phyloP scores from a whole-genome alignment of 2,888 invertebrate species.

The Tetranychus truncatus region DNA sequence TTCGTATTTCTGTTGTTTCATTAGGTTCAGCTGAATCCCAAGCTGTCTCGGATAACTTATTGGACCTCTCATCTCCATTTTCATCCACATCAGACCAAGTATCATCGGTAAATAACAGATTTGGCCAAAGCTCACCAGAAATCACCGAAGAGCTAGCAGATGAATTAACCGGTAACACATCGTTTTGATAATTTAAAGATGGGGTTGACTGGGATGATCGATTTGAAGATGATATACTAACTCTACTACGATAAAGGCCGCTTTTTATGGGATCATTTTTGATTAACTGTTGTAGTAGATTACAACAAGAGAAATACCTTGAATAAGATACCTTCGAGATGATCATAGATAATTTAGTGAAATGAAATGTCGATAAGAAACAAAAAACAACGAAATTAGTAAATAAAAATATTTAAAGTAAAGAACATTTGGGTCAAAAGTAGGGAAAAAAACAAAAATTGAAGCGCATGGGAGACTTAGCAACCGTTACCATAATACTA shows the following conservation, averaged over 20 bases:
- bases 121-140: neutral
- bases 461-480: neutral
- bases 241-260: neutral
- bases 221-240: neutral
- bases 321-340: neutral
- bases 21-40: neutral
- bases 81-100: neutral
- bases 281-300: neutral
- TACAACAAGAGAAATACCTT: neutral
- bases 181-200: neutral
- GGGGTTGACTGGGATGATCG: neutral
- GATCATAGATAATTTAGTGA: neutral
- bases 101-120: neutral
- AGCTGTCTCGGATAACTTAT: neutral
- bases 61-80: neutral
- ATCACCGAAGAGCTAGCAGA: neutral
- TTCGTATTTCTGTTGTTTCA: neutral
- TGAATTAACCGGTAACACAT: neutral
- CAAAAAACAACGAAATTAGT: neutral
- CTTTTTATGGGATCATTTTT: neutral
- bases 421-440: neutral
- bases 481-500: neutral
- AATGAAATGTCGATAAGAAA: neutral
- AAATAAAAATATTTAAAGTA: neutral
- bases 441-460: neutral